Conservation (phyloP, 2,113 vertebrate genomes). For the Sphyrna mokarran region DNA sequence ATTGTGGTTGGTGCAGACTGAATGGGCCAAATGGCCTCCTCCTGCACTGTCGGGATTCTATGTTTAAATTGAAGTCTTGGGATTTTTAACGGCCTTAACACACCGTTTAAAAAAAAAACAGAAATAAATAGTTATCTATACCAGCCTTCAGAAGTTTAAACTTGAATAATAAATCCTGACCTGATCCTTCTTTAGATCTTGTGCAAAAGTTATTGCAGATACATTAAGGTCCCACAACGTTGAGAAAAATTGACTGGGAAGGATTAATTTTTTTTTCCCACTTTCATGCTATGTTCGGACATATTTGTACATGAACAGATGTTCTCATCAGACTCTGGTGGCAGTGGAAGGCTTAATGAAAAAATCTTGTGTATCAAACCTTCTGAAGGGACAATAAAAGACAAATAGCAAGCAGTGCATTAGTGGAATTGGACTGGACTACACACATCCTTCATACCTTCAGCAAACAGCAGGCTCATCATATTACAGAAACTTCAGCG, state of each 20-base stretch:
- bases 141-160: background rate
- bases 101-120: background rate
- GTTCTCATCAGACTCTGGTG: background rate
- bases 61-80: no score
- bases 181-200: background rate
- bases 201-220: background rate
- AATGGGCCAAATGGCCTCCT: no score
- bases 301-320: background rate
- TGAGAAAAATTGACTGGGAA: background rate
- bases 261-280: background rate
- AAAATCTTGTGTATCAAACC: background rate
- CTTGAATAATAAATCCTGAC: background rate
- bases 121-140: background rate
- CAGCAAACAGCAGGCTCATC: slow-evolving; percentile 33
- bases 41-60: no score
- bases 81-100: no score
- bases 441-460: slow-evolving; percentile 16
- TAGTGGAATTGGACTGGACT: slow-evolving; percentile 4
- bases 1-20: no score
- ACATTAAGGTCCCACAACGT: background rate
- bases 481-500: background rate
- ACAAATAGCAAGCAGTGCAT: slow-evolving; percentile 21
- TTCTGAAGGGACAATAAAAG: slow-evolving; percentile 2
- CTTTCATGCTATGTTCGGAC: background rate
- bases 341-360: slow-evolving; percentile 2